Evolutionary conservation across 2,888 invertebrate species (phyloP).

Genomic region (Pachydiplax longipennis): DNA sequence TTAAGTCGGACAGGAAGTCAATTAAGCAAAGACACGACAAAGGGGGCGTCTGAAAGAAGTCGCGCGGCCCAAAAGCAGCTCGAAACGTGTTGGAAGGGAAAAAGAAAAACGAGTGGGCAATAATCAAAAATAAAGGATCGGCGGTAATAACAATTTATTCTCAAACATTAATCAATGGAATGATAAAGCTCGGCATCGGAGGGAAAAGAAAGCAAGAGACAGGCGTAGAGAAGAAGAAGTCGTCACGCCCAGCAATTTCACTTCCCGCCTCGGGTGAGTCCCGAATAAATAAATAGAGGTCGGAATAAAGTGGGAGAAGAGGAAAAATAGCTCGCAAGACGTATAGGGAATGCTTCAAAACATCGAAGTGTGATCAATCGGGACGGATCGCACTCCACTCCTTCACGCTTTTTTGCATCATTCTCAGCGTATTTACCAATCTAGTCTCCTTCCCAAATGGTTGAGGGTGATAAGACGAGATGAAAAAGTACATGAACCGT

Average conservation of each 20-base stretch:
- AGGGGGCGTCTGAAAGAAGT: neutral
- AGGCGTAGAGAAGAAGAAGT: conserved; percentile 28
- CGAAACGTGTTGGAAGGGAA: neutral
- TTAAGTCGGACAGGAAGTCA: neutral
- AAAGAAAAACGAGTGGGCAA: neutral
- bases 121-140: neutral
- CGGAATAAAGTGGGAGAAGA: neutral
- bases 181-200: conserved; percentile 12
- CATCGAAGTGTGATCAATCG: neutral
- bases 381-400: neutral
- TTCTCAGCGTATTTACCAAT: neutral
- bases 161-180: conserved; percentile 5
- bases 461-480: no score
- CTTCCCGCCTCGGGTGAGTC: conserved; percentile 10
- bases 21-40: conserved; percentile 6
- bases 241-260: conserved; percentile 39
- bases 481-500: no score
- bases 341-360: neutral
- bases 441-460: no score
- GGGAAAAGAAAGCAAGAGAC: neutral
- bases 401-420: neutral
- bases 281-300: neutral
- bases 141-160: conserved; percentile 35
- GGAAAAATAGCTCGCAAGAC: neutral
- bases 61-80: neutral